Evolutionary conservation across 1,140 invertebrate species (phyloP).

Genomic region (Nebria ingens): DNA sequence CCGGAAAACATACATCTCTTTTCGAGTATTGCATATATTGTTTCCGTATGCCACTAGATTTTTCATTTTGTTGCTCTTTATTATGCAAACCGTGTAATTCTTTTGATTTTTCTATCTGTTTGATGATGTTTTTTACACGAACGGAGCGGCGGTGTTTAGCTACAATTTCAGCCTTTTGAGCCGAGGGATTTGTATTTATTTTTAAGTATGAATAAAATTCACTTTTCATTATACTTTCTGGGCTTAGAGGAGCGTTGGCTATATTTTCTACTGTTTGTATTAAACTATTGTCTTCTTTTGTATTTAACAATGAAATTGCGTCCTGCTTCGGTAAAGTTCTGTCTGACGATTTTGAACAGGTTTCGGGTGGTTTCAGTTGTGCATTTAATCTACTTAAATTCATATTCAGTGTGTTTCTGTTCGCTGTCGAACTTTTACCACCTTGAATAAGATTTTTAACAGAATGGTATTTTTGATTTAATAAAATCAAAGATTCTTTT

Average conservation of each 20-base stretch:
- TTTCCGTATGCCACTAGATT: background rate
- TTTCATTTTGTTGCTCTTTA: background rate
- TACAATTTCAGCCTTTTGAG: background rate
- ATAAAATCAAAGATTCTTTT: background rate
- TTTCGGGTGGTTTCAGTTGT: background rate
- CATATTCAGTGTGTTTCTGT: background rate
- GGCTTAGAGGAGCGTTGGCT: conserved; percentile 2
- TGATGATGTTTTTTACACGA: conserved; percentile 4
- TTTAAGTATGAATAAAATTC: conserved; percentile 10
- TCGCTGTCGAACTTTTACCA: background rate
- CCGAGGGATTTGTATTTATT: background rate
- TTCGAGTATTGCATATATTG: background rate
- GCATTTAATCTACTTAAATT: background rate
- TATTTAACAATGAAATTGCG: too few species aligned
- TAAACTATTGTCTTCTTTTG: too few species aligned
- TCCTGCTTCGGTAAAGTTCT: too few species aligned
- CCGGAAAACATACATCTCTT: background rate
- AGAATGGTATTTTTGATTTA: background rate
- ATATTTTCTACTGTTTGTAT: too few species aligned
- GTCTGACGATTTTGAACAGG: background rate
- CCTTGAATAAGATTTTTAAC: background rate
- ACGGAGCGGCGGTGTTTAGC: background rate
- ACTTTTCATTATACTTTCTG: conserved; percentile 9
- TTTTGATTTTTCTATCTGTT: background rate
- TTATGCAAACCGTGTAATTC: background rate